A percentile compares a stretch with the other conserved stretches of the same genome.
Evolutionary conservation across 2,113 vertebrate genomes (phyloP).

Genomic region (Corythornis cristatus): DNA sequence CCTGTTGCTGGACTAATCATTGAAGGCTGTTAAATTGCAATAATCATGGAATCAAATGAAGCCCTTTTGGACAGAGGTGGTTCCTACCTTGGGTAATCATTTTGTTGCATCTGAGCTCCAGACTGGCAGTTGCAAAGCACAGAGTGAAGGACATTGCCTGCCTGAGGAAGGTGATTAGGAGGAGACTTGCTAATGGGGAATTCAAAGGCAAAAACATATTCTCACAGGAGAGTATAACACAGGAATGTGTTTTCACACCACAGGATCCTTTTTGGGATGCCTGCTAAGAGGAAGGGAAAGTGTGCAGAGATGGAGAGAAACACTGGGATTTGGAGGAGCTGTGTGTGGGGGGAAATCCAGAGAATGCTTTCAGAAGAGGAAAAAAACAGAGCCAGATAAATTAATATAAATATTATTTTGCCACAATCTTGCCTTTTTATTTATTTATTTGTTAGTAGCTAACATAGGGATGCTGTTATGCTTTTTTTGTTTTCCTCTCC

Average conservation of each 20-base stretch:
- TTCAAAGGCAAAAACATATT: not conserved
- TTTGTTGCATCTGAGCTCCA: not conserved
- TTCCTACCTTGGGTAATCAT: not conserved
- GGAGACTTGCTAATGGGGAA: slow-evolving; percentile 3
- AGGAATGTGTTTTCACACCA: not conserved
- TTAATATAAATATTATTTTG: not conserved
- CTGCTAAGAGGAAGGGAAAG: not conserved
- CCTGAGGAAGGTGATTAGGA: slow-evolving; percentile 12
- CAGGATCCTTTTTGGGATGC: not conserved
- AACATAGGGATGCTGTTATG: not conserved
- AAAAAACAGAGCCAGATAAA: not conserved
- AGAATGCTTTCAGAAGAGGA: not conserved
- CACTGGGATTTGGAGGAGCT: not conserved
- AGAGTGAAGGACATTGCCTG: not conserved
- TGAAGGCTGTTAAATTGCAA: not conserved
- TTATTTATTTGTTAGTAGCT: not conserved
- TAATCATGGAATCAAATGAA: not conserved
- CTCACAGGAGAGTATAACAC: not conserved
- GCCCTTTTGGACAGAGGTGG: not conserved
- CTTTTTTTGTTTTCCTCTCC: not conserved
- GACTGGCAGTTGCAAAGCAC: not conserved
- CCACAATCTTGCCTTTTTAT: fast-evolving
- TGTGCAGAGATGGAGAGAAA: not conserved
- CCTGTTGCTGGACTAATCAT: not conserved
- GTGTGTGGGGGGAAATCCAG: not conserved